Percentiles rank a stretch among this genome's conserved stretches.
These are phyloP conservation scores for Thumatha senex DNA, from an alignment of 2,888 invertebrate species.

Conservation along the genomic window DNA sequence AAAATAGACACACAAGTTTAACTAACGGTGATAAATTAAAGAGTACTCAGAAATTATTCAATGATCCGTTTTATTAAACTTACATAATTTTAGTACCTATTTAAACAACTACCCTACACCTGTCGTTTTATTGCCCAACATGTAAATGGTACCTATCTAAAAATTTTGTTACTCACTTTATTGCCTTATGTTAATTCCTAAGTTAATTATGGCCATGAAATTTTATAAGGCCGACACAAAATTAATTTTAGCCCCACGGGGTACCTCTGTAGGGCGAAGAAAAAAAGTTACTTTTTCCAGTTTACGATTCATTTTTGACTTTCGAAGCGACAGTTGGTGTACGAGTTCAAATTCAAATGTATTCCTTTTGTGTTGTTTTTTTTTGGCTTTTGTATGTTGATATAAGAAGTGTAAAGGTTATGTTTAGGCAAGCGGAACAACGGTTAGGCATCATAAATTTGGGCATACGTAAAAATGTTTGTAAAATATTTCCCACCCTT, in stretches of 20 bases:
- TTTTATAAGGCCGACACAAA: constrained; percentile 75
- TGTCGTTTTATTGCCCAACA: constrained; percentile 70
- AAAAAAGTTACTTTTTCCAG: constrained; percentile 60
- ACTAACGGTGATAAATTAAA: constrained; percentile 24
- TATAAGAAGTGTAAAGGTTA: constrained; percentile 69
- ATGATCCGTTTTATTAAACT: constrained; percentile 19
- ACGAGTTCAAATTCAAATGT: constrained; percentile 59
- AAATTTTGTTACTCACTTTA: constrained; percentile 80
- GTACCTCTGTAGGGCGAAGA: constrained; percentile 62
- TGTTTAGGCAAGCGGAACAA: constrained; percentile 43
- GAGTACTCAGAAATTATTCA: constrained; percentile 16
- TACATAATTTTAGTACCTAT: constrained; percentile 1
- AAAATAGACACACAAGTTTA: constrained; percentile 2
- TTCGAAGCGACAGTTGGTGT: constrained; percentile 73
- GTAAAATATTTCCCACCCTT: neutral
- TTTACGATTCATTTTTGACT: constrained; percentile 70
- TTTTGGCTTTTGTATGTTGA: constrained; percentile 60
- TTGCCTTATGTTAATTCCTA: constrained; percentile 81
- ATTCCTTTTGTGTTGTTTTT: constrained; percentile 68
- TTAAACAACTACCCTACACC: constrained; percentile 51
- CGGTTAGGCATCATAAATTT: constrained; percentile 14
- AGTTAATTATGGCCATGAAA: constrained; percentile 82
- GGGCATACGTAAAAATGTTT: neutral
- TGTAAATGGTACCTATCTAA: constrained; percentile 77
- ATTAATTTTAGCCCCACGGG: constrained; percentile 71